Conservation (phyloP, 1,140 invertebrate species). For the Drosophila subobscura region DNA sequence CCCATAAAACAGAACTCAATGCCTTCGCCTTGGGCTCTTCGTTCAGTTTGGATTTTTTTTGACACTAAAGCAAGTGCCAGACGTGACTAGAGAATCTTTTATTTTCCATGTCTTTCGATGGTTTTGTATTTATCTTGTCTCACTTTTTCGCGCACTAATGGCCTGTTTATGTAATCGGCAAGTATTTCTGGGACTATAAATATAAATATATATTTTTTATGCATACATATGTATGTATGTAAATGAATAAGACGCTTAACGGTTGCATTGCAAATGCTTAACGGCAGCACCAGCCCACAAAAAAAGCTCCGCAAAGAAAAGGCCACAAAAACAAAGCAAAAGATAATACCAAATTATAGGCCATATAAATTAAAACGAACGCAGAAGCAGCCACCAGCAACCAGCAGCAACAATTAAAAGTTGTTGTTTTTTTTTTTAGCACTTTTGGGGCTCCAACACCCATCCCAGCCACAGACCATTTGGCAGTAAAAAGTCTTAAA, state of each 20-base stretch:
- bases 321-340: slow-evolving; percentile 23
- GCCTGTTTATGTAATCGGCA: slow-evolving; percentile 22
- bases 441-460: slow-evolving; percentile 28
- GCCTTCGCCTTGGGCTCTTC: slow-evolving; percentile 30
- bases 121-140: not conserved
- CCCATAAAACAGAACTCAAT: slow-evolving; percentile 37
- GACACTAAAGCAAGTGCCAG: not conserved
- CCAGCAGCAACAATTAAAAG: slow-evolving; percentile 49
- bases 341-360: slow-evolving; percentile 46
- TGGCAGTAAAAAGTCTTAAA: slow-evolving; percentile 46
- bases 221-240: not conserved
- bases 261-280: slow-evolving; percentile 34
- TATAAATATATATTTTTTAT: not conserved
- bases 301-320: slow-evolving; percentile 42
- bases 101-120: slow-evolving; percentile 8
- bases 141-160: not conserved
- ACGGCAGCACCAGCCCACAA: slow-evolving; percentile 11
- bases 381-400: slow-evolving; percentile 16
- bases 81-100: slow-evolving; percentile 46
- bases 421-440: slow-evolving; percentile 16
- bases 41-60: slow-evolving; percentile 10
- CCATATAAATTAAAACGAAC: slow-evolving; percentile 31
- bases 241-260: slow-evolving; percentile 36
- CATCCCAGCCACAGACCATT: not conserved
- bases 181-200: slow-evolving; percentile 30